Conservation (phyloP, 2,888 invertebrate genomes). For the Tenthredo amoena region DNA sequence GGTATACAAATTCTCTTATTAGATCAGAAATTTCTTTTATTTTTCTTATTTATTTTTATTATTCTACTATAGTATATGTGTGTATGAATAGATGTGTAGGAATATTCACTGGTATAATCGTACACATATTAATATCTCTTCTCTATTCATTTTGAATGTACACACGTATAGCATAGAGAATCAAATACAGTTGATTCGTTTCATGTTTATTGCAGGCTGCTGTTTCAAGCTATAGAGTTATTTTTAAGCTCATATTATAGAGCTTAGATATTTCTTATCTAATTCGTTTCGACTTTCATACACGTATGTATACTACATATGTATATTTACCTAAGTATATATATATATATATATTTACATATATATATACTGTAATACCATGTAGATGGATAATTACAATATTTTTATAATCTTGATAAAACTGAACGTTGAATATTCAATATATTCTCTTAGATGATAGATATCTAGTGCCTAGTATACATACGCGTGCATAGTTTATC, state of each 20-base stretch:
- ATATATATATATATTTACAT: background rate
- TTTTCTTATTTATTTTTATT: too few relatives aligned
- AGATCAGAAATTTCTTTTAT: background rate
- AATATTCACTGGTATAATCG: too few relatives aligned
- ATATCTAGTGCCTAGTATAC: too few relatives aligned
- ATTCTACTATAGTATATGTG: too few relatives aligned
- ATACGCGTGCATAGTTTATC: too few relatives aligned
- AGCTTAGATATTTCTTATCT: constrained; percentile 13
- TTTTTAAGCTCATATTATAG: background rate
- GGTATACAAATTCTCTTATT: background rate
- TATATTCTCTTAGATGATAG: too few relatives aligned
- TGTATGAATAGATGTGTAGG: background rate
- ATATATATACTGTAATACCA: background rate
- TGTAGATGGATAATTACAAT: background rate
- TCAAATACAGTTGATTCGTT: background rate
- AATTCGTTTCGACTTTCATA: background rate
- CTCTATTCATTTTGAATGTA: too few relatives aligned
- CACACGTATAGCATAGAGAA: background rate
- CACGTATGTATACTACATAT: background rate
- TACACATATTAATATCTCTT: too few relatives aligned
- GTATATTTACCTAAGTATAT: background rate
- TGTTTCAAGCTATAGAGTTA: background rate
- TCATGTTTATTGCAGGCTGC: background rate
- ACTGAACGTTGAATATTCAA: too few relatives aligned
- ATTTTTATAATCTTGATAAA: background rate